Evolutionary conservation across 2,797 vertebrate species (phyloP).

Genomic region (Sarcophilus harrisii): DNA sequence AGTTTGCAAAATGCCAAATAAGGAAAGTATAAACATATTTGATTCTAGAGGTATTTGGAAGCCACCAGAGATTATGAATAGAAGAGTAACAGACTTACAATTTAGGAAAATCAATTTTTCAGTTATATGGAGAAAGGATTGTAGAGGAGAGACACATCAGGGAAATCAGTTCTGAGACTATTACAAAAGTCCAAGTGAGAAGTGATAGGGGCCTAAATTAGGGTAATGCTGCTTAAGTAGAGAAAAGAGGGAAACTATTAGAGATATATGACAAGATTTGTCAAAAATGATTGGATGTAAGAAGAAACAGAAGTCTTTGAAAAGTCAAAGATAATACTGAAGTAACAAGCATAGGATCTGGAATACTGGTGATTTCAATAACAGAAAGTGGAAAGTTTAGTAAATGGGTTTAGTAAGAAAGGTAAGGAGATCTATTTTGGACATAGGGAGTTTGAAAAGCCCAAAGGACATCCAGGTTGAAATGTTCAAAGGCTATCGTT

Average conservation of each 20-base stretch:
- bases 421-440: background rate
- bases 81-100: background rate
- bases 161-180: background rate
- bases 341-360: too few relatives aligned
- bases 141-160: background rate
- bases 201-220: background rate
- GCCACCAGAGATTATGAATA: background rate
- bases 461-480: background rate
- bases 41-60: too few relatives aligned
- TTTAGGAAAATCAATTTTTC: background rate
- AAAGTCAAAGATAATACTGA: background rate
- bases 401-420: background rate
- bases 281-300: background rate
- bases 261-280: background rate
- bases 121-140: background rate
- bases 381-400: background rate
- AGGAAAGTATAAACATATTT: too few relatives aligned
- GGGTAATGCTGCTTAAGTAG: background rate
- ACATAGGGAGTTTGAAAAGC: background rate
- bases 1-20: too few relatives aligned
- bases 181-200: background rate
- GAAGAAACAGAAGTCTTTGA: background rate
- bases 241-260: background rate
- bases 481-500: background rate
- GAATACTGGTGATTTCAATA: background rate